Conservation (phyloP, 1,140 invertebrate genomes). For the Phenacoccus solenopsis region DNA sequence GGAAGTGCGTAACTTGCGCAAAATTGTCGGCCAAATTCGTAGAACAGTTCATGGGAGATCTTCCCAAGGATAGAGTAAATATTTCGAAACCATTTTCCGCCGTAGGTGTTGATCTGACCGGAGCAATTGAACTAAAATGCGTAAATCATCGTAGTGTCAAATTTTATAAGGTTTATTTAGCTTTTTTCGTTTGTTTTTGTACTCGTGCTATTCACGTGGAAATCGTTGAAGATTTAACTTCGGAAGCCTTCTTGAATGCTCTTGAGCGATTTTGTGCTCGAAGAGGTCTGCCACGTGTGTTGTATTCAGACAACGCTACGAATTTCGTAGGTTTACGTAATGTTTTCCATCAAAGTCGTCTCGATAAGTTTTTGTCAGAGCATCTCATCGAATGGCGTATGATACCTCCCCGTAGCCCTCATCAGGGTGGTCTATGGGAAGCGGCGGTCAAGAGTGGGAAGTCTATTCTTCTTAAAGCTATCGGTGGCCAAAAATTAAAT, state of each 20-base stretch:
- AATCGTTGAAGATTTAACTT: neutral
- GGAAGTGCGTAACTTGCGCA: conserved; percentile 22
- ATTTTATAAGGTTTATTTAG: neutral
- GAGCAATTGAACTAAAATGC: neutral
- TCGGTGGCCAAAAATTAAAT: neutral
- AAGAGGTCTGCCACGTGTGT: neutral
- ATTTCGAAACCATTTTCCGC: conserved; percentile 20
- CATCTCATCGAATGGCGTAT: conserved; percentile 6
- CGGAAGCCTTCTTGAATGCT: neutral
- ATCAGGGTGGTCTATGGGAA: conserved; percentile 18
- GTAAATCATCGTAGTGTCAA: neutral
- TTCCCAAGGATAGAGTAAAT: conserved; percentile 22
- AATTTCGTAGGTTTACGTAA: conserved; percentile 17
- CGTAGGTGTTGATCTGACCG: neutral
- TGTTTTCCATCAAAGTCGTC: neutral
- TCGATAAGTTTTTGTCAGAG: neutral
- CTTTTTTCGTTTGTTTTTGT: neutral
- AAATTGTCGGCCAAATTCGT: conserved; percentile 14
- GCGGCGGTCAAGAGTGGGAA: neutral
- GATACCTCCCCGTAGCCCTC: neutral
- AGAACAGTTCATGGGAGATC: conserved; percentile 24
- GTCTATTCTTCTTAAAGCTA: neutral
- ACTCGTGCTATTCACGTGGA: conserved; percentile 9
- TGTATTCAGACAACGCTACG: conserved; percentile 1
- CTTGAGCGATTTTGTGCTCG: neutral